Conservation (phyloP, 2,888 invertebrate species). For the Eilema sororculum region DNA sequence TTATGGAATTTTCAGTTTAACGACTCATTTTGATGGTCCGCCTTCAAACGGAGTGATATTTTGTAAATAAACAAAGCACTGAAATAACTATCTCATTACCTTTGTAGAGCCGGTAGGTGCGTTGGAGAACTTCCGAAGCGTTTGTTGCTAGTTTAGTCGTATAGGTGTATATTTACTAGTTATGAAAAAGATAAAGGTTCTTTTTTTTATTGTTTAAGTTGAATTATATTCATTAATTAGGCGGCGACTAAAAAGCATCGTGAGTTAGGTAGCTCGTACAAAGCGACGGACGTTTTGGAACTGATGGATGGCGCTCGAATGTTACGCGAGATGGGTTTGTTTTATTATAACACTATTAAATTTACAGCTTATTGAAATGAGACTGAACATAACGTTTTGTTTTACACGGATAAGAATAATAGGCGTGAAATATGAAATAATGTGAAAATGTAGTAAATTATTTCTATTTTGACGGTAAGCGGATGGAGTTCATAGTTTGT, state of each 20-base stretch:
- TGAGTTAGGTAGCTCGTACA: constrained; percentile 16
- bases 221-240: constrained; percentile 45
- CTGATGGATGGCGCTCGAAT: constrained; percentile 15
- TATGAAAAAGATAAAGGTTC: constrained; percentile 49
- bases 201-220: constrained; percentile 44
- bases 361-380: constrained; percentile 21
- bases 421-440: constrained; percentile 10
- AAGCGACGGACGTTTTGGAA: constrained; percentile 10
- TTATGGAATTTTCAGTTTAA: constrained; percentile 86
- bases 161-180: constrained; percentile 56
- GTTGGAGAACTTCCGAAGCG: constrained; percentile 68
- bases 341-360: constrained; percentile 16
- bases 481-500: constrained; percentile 33
- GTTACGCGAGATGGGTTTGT: constrained; percentile 19
- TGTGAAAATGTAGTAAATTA: constrained; percentile 3
- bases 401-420: constrained; percentile 25
- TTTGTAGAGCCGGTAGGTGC: constrained; percentile 83
- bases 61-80: constrained; percentile 86
- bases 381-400: constrained; percentile 15
- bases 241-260: constrained; percentile 27
- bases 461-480: constrained; percentile 9
- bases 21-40: constrained; percentile 86
- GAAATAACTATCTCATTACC: constrained; percentile 86
- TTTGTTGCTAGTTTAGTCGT: constrained; percentile 68
- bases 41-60: constrained; percentile 87